phyloP scores from a whole-genome alignment of 2,113 vertebrate species.

The Myotis yumanensis region DNA sequence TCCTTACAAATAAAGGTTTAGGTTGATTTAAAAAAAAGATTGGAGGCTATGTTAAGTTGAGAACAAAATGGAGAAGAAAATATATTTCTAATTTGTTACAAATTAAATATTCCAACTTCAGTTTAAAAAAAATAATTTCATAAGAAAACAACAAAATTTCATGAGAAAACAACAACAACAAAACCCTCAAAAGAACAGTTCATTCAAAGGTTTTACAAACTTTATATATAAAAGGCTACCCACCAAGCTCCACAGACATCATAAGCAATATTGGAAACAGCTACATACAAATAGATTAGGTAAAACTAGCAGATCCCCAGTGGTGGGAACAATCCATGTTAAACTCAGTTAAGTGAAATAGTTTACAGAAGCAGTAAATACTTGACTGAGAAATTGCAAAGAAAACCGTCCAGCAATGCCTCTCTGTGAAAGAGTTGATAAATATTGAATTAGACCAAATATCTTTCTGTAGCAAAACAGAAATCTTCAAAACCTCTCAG shows the following conservation, averaged over 20 bases:
- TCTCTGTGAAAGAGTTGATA: background rate
- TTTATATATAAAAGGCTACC: slow-evolving; percentile 54
- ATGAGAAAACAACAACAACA: slow-evolving; percentile 49
- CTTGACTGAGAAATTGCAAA: slow-evolving; percentile 45
- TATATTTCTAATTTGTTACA: background rate
- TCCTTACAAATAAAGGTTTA: too few species aligned
- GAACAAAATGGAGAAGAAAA: slow-evolving; percentile 22
- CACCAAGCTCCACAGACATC: slow-evolving; percentile 40
- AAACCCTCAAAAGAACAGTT: slow-evolving; percentile 66
- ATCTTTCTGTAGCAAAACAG: background rate
- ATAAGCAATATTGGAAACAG: slow-evolving; percentile 56
- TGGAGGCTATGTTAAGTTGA: background rate
- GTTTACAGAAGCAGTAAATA: slow-evolving; percentile 24
- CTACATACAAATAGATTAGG: slow-evolving; percentile 46
- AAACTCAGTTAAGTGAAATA: slow-evolving; percentile 44
- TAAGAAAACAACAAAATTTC: too few species aligned
- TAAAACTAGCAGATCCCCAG: slow-evolving; percentile 59
- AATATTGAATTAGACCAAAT: slow-evolving; percentile 4
- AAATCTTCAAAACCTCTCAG: background rate
- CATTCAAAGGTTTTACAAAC: slow-evolving; percentile 73
- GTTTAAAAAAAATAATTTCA: background rate
- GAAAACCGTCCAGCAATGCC: slow-evolving; percentile 19
- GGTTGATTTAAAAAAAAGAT: background rate
- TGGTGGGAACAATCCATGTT: slow-evolving; percentile 48
- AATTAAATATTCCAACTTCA: background rate